phyloP scores from a whole-genome alignment of 2,888 invertebrate genomes.

The Gari tellinella region DNA sequence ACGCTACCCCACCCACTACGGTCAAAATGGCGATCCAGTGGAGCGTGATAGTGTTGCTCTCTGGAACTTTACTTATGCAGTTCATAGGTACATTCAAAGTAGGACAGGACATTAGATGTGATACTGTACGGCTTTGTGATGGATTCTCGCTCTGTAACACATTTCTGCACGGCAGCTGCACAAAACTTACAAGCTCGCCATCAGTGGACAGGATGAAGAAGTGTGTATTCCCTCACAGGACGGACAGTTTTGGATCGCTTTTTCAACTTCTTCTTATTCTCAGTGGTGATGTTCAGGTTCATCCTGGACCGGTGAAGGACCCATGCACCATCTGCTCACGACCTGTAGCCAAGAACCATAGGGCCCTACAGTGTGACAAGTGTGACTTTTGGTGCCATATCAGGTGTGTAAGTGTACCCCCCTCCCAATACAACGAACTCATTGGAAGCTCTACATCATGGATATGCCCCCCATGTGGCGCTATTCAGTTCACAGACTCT shows the following conservation, averaged over 20 bases:
- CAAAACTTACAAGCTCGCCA: no score
- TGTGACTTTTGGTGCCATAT: constrained; percentile 34
- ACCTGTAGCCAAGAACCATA: constrained; percentile 23
- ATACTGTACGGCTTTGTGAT: no score
- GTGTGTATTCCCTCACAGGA: no score
- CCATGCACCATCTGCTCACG: constrained; percentile 12
- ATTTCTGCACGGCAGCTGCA: no score
- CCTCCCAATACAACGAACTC: constrained; percentile 18
- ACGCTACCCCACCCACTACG: no score
- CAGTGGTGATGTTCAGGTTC: constrained; percentile 20
- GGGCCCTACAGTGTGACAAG: constrained; percentile 22
- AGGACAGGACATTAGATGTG: no score
- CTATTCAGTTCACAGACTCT: constrained; percentile 19
- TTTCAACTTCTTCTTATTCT: constrained; percentile 16
- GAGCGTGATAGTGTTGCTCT: no score
- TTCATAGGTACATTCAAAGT: no score
- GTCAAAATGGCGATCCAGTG: no score
- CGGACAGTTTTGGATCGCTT: constrained; percentile 1
- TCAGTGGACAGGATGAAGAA: no score
- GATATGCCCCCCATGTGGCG: constrained; percentile 31
- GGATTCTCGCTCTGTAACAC: no score
- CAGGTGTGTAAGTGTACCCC: constrained; percentile 21
- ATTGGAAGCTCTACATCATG: constrained; percentile 23
- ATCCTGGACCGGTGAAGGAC: constrained; percentile 12
- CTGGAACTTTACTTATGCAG: no score